Evolutionary conservation across 2,888 invertebrate species (phyloP), one percentile per base, ranked within the genome.

Genomic region (Lomographa bimaculata): DNA sequence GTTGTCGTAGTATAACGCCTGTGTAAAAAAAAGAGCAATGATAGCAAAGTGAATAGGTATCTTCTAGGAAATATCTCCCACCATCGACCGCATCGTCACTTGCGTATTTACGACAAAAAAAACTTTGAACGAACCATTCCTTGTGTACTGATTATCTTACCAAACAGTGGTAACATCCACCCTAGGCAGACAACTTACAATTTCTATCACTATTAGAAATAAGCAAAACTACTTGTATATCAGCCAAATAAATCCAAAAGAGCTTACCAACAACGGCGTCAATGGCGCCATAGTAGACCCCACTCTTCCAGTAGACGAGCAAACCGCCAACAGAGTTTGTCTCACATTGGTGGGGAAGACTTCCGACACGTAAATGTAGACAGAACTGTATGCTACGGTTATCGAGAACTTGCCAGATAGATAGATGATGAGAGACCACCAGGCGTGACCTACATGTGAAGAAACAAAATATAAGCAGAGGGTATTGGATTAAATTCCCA

Each of bases 321-420:
- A 93, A 1, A 90, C 79, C 0, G 92, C 92, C 54, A 93, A 78
- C 25, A 93, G 63, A 0, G 92, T 92, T 59, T 93, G 92, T 23
- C 93, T 76, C 16, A 92, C 81, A 12, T 86, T 91, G 0, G 93
- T 94, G 0, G 93, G 93, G 62, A 93, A 93, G 51, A 93, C 90
- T 70, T 94, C 93, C 7, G 93, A 91, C 1, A 93, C 93, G 63
- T 92, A 91, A 33, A 93, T 90, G 62, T 93, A 94, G 8, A 92
- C 84, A 0, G 91, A 85, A 17, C 92, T 91, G 63, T 93, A 94
- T 0, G 93, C 90, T 2, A 91, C 89, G 0, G 93, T 93, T 46
- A 93, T 92, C 10, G 91, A 91, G 68, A 91, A 92, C 78, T 93
- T 94, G 0, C 93, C 93, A 0, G 91, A 79, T 5, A 93, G 74